These are phyloP conservation scores for Emys orbicularis DNA, from an alignment of 2,797 vertebrate species.

Conservation along the genomic window DNA sequence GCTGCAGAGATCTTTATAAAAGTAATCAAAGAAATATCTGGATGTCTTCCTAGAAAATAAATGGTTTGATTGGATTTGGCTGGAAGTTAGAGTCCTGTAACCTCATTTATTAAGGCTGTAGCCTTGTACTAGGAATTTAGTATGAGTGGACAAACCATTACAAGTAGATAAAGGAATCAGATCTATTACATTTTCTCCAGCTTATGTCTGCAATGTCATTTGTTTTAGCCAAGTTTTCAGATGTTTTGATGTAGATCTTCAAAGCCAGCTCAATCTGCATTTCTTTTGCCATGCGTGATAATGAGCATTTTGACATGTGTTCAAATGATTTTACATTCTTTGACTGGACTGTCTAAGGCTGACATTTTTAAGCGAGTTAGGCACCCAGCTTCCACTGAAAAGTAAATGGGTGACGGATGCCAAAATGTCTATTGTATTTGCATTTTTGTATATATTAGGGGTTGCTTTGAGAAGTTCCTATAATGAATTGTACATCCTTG, in stretches of 20 bases:
- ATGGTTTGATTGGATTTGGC: background rate
- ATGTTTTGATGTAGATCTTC: background rate
- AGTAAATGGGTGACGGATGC: slow-evolving; percentile 8
- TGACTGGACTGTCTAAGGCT: background rate
- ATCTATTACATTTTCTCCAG: rapidly evolving
- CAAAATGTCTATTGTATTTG: slow-evolving; percentile 24
- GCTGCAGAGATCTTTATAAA: background rate
- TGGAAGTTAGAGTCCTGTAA: background rate
- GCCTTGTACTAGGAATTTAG: background rate
- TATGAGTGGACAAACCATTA: background rate
- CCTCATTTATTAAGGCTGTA: background rate
- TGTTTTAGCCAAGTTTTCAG: slow-evolving; percentile 5
- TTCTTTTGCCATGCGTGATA: slow-evolving; percentile 15
- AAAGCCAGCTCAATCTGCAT: background rate
- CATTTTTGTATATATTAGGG: background rate
- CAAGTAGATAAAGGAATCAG: background rate
- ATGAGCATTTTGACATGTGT: slow-evolving; percentile 44
- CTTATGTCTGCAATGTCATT: background rate
- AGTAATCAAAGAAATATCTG: background rate
- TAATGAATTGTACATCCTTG: slow-evolving; percentile 5
- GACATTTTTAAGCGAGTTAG: background rate
- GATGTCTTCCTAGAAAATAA: background rate
- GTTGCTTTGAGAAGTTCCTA: background rate
- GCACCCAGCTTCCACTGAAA: background rate
- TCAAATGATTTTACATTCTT: background rate